Conservation (phyloP, 2,888 invertebrate genomes). For the Torymus aiolomorphi region DNA sequence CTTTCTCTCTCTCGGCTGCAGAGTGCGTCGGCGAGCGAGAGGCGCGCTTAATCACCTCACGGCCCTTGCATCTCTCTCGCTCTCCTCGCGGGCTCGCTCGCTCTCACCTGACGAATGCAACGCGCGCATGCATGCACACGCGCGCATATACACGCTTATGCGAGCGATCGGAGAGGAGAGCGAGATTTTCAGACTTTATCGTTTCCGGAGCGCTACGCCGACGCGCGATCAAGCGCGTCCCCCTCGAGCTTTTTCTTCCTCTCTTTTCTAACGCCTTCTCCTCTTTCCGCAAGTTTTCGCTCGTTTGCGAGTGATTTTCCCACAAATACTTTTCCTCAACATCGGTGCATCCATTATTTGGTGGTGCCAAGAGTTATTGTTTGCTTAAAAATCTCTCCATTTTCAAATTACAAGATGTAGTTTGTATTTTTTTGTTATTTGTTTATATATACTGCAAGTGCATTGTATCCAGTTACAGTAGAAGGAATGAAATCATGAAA, state of each 20-base stretch:
- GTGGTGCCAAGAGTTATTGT: too few species aligned
- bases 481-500: too few species aligned
- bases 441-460: too few species aligned
- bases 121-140: conserved; percentile 23
- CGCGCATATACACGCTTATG: background rate
- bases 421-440: too few species aligned
- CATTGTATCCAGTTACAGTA: too few species aligned
- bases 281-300: background rate
- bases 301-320: too few species aligned
- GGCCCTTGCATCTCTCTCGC: conserved; percentile 35
- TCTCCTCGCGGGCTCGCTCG: conserved; percentile 27
- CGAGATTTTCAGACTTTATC: conserved; percentile 52
- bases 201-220: conserved; percentile 49
- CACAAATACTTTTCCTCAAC: too few species aligned
- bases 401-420: too few species aligned
- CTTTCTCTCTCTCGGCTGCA: conserved; percentile 30
- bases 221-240: background rate
- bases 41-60: conserved; percentile 65
- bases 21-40: conserved; percentile 61
- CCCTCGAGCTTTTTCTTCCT: background rate
- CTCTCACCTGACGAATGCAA: conserved; percentile 51
- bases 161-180: conserved; percentile 30
- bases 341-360: too few species aligned
- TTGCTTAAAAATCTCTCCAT: too few species aligned
- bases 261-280: background rate